Evolutionary conservation across 2,888 invertebrate species (phyloP), one percentile per base, ranked within the genome.

Genomic region (Tortricodes alternella): DNA sequence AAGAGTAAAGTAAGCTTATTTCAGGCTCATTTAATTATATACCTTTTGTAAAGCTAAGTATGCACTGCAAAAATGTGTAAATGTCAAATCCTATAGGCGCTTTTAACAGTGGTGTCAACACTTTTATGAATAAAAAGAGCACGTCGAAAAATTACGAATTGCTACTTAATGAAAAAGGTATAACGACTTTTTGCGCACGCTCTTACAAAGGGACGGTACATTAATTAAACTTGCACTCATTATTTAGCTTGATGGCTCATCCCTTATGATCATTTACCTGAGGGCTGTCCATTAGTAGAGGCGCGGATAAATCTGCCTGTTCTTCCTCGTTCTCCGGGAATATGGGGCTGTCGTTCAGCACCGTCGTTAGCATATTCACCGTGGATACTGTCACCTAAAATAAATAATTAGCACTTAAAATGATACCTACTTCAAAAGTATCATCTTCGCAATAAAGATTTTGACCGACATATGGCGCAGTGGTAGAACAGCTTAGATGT

Each of bases 291-390:
- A 96, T 95, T 62, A 96, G 92, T 66, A 96, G 89, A 5, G 95
- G 95, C 1, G 93, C 94, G 58, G 94, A 92, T 65, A 94, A 88
- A 75, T 94, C 94, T 48, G 92, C 92, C 68, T 94, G 93, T 66
- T 94, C 94, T 64, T 92, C 93, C 66, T 95, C 95, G 70, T 94
- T 94, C 74, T 95, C 95, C n/a, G 96, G 96, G 73, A 96, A 95
- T 58, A 96, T 94, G 32, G 96, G 96, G 62, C 96, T 96, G 85
- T 96, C 96, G 84, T 96, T 96, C 62, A 96, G 91, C 8, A 96
- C 95, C 29, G 95, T 96, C 35, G 96, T 96, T 64, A 97, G 93
- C 94, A 97, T 95, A 83, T 97, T 97, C 76, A 97, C 96, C 44
- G 97, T 96, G 46, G 97, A 96, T 48, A 97, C 96, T 39, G 97